A percentile compares a stretch with the other conserved stretches of the same genome.
These are phyloP conservation scores for Caenorhabditis afra DNA, from an alignment of 2,888 invertebrate species.

Conservation along the genomic window DNA sequence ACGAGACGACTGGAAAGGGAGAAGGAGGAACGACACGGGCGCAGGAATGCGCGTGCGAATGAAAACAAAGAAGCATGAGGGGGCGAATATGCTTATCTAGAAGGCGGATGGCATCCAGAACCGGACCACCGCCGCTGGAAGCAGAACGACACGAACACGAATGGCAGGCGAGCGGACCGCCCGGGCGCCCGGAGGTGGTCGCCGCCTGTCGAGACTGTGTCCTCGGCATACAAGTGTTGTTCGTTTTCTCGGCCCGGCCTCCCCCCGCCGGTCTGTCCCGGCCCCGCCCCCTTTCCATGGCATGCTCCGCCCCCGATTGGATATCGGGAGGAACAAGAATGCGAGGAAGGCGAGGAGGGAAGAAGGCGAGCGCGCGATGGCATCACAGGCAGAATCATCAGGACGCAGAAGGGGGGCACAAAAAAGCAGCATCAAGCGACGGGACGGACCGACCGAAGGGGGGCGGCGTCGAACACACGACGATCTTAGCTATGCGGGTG, in stretches of 20 bases:
- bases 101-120: conserved; percentile 37
- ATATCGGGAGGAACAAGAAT: conserved; percentile 46
- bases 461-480: conserved; percentile 10
- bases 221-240: conserved; percentile 29
- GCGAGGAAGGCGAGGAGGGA: conserved; percentile 2
- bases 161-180: conserved; percentile 14
- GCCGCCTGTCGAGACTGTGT: conserved; percentile 36
- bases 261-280: conserved; percentile 48
- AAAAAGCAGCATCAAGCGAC: conserved; percentile 14
- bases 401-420: conserved; percentile 1
- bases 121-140: conserved; percentile 23
- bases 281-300: conserved; percentile 45
- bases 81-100: conserved; percentile 41
- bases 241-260: conserved; percentile 39
- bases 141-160: conserved; percentile 28
- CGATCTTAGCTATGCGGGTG: conserved; percentile 48
- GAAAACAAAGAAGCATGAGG: conserved; percentile 25
- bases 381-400: conserved; percentile 11
- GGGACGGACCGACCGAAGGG: background rate
- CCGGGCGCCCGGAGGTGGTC: conserved; percentile 3
- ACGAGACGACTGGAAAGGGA: background rate
- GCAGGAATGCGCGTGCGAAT: conserved; percentile 16
- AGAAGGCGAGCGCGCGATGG: conserved; percentile 16
- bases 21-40: conserved; percentile 28
- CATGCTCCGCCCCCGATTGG: conserved; percentile 47